A percentile compares a stretch with the other conserved stretches of the same genome.
Evolutionary conservation across 2,113 vertebrate genomes (phyloP).

Genomic region (Nettapus auritus): DNA sequence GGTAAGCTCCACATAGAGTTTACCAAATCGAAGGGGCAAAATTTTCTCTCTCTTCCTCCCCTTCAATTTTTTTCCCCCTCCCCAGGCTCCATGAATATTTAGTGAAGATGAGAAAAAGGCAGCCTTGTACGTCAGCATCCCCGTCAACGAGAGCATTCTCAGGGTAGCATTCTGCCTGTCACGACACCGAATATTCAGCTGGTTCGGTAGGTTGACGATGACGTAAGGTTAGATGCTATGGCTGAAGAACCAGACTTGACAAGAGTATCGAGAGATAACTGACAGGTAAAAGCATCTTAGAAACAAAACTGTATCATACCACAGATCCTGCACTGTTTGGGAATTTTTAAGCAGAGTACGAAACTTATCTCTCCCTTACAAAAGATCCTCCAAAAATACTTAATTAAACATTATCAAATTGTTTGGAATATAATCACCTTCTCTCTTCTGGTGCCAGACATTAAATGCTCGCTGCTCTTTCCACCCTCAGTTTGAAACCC

Average conservation of each 20-base stretch:
- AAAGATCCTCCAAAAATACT: neutral
- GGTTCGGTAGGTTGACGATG: neutral
- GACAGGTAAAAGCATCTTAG: neutral
- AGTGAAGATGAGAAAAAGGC: neutral
- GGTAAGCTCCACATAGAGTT: neutral
- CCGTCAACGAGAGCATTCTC: neutral
- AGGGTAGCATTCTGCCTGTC: neutral
- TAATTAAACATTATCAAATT: accelerated
- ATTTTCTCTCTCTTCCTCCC: neutral
- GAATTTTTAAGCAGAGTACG: neutral
- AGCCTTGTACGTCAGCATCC: neutral
- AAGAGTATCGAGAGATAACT: neutral
- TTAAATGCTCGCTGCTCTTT: neutral
- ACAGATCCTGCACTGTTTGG: neutral
- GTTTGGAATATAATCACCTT: neutral
- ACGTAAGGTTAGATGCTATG: accelerated
- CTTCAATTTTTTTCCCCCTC: neutral
- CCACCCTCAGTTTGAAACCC: neutral
- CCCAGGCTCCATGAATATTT: neutral
- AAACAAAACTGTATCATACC: neutral
- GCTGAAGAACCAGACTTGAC: neutral
- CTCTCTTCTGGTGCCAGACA: neutral
- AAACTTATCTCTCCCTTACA: neutral
- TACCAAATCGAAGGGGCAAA: neutral
- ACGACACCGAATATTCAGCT: neutral